phyloP scores from a whole-genome alignment of 2,797 vertebrate genomes.

The Ficedula albicollis region DNA sequence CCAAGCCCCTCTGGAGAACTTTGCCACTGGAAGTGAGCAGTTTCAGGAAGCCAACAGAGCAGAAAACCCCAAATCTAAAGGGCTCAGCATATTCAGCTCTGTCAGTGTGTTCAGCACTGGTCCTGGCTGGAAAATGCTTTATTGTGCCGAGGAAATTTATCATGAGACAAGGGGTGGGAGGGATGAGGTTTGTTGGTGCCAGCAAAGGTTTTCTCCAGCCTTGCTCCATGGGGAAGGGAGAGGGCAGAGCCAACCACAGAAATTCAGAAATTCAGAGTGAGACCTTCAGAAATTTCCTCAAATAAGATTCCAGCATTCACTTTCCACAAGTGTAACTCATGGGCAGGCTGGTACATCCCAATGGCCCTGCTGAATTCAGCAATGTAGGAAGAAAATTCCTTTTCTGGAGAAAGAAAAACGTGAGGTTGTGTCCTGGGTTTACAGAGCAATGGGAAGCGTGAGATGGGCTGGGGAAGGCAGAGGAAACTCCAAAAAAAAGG shows the following conservation, averaged over 20 bases:
- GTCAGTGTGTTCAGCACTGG: neutral
- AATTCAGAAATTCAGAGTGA: neutral
- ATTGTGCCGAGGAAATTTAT: slow-evolving; percentile 60
- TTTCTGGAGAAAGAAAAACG: neutral
- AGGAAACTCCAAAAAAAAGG: neutral
- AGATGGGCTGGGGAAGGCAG: neutral
- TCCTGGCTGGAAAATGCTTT: slow-evolving; percentile 44
- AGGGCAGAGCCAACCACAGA: neutral
- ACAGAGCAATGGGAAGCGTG: neutral
- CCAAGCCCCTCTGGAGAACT: slow-evolving; percentile 36
- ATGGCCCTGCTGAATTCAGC: neutral
- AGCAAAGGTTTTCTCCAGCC: slow-evolving; percentile 17
- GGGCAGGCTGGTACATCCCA: neutral
- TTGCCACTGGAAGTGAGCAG: slow-evolving; percentile 18
- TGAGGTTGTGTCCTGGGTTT: neutral
- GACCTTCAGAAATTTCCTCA: neutral
- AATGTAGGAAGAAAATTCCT: neutral
- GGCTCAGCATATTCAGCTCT: neutral
- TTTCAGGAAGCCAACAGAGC: slow-evolving; percentile 29
- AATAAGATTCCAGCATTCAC: neutral
- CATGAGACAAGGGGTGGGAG: neutral
- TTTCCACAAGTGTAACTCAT: neutral
- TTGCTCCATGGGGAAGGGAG: neutral
- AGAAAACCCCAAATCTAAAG: slow-evolving; percentile 56
- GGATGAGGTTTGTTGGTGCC: slow-evolving; percentile 1